phyloP scores from a whole-genome alignment of 2,888 invertebrate genomes.

The Clanis bilineata region DNA sequence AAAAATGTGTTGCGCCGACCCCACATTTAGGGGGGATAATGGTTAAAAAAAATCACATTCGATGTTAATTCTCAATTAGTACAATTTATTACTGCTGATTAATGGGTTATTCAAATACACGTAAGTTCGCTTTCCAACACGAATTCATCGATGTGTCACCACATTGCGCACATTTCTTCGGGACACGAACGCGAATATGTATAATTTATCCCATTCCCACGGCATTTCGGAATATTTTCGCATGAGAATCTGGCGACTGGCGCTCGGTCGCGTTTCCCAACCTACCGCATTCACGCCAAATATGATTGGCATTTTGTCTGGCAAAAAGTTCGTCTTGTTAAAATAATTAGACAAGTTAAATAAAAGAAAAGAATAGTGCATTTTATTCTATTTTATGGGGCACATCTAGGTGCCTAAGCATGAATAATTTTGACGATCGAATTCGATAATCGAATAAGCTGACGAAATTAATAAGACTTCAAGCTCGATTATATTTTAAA shows the following conservation, averaged over 20 bases:
- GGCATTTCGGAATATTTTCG: conserved; percentile 49
- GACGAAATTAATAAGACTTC: no score
- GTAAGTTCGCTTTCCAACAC: background rate
- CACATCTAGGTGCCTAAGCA: background rate
- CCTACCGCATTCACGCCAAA: conserved; percentile 48
- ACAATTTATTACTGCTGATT: background rate
- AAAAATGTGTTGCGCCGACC: no score
- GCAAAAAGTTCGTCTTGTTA: conserved; percentile 9
- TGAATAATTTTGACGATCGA: no score
- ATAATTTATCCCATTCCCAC: conserved; percentile 73
- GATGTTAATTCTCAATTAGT: background rate
- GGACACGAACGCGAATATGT: conserved; percentile 30
- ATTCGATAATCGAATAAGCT: no score
- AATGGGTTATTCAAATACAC: no score
- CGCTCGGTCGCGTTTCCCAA: conserved; percentile 50
- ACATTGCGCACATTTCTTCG: conserved; percentile 14
- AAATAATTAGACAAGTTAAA: background rate
- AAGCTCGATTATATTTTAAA: no score
- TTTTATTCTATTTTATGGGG: background rate
- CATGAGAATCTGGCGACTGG: conserved; percentile 57
- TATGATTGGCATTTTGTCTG: conserved; percentile 43
- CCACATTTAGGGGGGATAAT: no score
- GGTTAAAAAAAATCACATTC: background rate
- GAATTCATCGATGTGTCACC: conserved; percentile 28
- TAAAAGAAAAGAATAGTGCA: background rate